These are phyloP conservation scores for Neodiprion pinetum DNA, from an alignment of 1,140 invertebrate species.

Conservation along the genomic window DNA sequence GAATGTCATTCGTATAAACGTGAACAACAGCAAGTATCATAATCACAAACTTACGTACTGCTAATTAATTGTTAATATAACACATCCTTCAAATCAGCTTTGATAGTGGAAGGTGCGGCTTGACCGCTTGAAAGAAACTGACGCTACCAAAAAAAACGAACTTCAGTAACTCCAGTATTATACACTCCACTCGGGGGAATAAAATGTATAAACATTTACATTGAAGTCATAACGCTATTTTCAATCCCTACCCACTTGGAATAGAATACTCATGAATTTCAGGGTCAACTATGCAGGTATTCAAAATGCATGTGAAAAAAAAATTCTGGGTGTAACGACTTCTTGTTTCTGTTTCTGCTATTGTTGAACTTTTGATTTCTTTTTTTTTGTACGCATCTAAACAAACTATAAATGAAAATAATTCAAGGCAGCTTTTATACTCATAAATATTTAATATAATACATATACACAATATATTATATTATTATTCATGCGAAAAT, in stretches of 20 bases:
- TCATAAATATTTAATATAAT: conserved; percentile 1
- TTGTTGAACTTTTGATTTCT: too few relatives aligned
- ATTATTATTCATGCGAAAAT: not conserved
- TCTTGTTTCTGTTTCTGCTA: too few relatives aligned
- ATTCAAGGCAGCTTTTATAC: too few relatives aligned
- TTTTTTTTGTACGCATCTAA: too few relatives aligned
- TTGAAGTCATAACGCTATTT: not conserved
- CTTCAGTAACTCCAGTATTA: not conserved
- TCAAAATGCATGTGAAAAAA: not conserved
- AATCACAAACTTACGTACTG: too few relatives aligned
- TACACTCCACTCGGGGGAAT: not conserved
- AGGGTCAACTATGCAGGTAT: not conserved
- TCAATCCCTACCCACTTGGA: not conserved
- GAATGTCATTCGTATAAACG: too few relatives aligned
- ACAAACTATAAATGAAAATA: too few relatives aligned
- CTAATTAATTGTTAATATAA: too few relatives aligned
- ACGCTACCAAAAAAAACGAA: not conserved
- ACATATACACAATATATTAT: not conserved
- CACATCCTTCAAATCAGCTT: too few relatives aligned
- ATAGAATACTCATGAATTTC: not conserved
- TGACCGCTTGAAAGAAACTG: not conserved
- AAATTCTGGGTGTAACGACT: too few relatives aligned
- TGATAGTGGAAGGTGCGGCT: not conserved
- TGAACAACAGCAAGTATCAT: too few relatives aligned
- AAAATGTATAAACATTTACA: not conserved